Evolutionary conservation across 2,113 vertebrate genomes (phyloP).

Genomic region (Silurus meridionalis): DNA sequence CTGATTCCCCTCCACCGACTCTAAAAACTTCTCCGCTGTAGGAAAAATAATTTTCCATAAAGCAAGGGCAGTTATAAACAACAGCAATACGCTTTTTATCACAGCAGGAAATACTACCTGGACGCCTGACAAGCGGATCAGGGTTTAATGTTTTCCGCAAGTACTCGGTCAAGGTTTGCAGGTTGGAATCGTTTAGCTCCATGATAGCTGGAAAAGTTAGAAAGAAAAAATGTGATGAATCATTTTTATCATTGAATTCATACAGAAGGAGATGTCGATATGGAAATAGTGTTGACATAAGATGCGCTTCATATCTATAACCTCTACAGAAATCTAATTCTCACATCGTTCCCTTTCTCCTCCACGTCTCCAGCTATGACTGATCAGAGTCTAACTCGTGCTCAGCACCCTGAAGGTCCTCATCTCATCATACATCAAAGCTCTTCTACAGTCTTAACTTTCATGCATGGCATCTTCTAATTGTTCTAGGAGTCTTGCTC

Average conservation of each 20-base stretch:
- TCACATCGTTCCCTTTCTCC: neutral
- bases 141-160: conserved; percentile 94
- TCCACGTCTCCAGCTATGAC: conserved; percentile 84
- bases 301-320: too few relatives aligned
- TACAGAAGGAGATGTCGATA: neutral
- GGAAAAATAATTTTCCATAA: neutral
- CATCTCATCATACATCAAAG: conserved; percentile 96
- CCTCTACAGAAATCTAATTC: too few relatives aligned
- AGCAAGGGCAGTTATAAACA: neutral
- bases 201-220: conserved; percentile 74
- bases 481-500: neutral
- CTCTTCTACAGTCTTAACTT: conserved; percentile 99
- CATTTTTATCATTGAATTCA: too few relatives aligned
- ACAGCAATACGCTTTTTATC: neutral
- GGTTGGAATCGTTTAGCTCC: conserved; percentile 95
- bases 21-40: conserved; percentile 95
- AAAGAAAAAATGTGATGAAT: neutral
- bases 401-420: conserved; percentile 91
- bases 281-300: too few relatives aligned
- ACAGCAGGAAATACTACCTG: conserved; percentile 72
- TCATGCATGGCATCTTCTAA: conserved; percentile 74
- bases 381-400: conserved; percentile 93
- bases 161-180: conserved; percentile 93
- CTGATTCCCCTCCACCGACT: conserved; percentile 93
- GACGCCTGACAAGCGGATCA: conserved; percentile 89